Evolutionary conservation across 2,113 vertebrate genomes (phyloP).

Genomic region (Stegostoma tigrinum): DNA sequence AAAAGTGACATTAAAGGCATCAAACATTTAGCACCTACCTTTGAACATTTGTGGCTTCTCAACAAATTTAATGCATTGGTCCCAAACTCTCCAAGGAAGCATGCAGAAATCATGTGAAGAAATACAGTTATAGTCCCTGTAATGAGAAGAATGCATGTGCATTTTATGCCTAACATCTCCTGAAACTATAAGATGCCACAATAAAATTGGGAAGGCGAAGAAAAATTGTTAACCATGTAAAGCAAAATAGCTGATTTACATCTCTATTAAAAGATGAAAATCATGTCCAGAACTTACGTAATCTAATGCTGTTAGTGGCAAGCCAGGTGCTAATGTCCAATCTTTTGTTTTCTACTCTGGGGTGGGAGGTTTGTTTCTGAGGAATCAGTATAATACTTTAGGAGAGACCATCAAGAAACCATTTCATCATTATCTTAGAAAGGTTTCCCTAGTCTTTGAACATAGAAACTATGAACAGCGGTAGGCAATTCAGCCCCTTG

Average conservation of each 20-base stretch:
- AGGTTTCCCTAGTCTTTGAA: background rate
- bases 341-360: background rate
- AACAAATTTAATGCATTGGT: background rate
- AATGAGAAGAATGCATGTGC: background rate
- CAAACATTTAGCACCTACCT: background rate
- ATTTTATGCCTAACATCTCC: background rate
- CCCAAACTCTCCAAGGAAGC: background rate
- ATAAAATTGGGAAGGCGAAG: background rate
- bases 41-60: background rate
- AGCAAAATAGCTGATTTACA: background rate
- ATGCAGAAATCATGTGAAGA: background rate
- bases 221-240: background rate
- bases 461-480: too few species aligned
- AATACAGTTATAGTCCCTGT: background rate
- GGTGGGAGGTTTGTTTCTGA: background rate
- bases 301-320: background rate
- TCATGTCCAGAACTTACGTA: background rate
- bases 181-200: background rate
- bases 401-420: background rate
- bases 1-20: background rate
- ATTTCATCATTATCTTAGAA: background rate
- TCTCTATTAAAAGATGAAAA: background rate
- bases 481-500: too few species aligned
- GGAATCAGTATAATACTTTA: background rate
- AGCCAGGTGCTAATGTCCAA: background rate